These are phyloP conservation scores for Galaxias olidus DNA, from an alignment of 2,797 vertebrate species.

Conservation along the genomic window DNA sequence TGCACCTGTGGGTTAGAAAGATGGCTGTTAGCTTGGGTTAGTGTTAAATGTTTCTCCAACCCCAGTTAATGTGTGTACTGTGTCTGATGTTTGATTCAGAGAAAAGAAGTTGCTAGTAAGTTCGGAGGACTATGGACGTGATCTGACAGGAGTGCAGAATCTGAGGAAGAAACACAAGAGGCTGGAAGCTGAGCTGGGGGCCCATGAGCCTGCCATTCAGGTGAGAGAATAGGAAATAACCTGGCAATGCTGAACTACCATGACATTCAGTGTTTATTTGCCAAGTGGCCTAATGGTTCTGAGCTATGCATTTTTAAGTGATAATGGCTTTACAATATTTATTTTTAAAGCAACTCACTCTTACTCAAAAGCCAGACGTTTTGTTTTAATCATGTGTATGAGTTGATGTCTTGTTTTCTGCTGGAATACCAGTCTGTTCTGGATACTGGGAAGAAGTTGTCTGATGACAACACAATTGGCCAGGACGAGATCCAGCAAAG, in stretches of 20 bases:
- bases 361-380: no score
- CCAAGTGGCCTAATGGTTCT: no score
- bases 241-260: no score
- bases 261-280: no score
- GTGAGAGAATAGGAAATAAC: conserved; percentile 57
- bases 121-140: conserved; percentile 97
- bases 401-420: background rate
- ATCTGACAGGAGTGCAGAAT: conserved; percentile 97
- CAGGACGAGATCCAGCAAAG: conserved; percentile 99
- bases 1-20: no score
- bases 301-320: no score
- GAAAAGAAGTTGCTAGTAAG: conserved; percentile 97
- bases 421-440: conserved; percentile 83
- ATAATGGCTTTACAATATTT: no score
- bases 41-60: background rate
- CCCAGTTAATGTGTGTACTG: background rate
- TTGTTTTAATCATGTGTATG: background rate
- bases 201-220: conserved; percentile 96
- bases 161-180: conserved; percentile 98
- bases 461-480: conserved; percentile 96
- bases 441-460: conserved; percentile 94
- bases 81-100: conserved; percentile 57
- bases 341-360: no score
- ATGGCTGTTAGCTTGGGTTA: background rate
- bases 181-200: conserved; percentile 93